phyloP scores from a whole-genome alignment of 2,888 invertebrate species.

The Cetonia aurata region DNA sequence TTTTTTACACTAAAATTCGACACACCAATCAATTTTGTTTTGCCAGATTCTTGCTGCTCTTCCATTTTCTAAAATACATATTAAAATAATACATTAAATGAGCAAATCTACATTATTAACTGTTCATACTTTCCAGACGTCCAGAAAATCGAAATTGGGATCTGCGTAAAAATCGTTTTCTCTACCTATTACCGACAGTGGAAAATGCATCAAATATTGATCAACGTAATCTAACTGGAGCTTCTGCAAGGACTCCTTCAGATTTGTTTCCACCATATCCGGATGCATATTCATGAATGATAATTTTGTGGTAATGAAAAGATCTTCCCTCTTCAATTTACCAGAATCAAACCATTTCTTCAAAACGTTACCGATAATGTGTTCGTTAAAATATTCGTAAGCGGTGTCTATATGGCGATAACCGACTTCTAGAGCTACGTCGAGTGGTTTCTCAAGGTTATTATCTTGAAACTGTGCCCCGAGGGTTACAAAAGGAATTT shows the following conservation, averaged over 20 bases:
- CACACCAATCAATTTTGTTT: slow-evolving; percentile 80
- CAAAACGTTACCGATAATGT: slow-evolving; percentile 77
- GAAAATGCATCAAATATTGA: slow-evolving; percentile 81
- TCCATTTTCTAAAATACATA: slow-evolving; percentile 12
- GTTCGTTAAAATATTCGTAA: slow-evolving; percentile 82
- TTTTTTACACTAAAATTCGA: slow-evolving; percentile 84
- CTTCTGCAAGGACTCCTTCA: slow-evolving; percentile 74
- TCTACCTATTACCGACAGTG: slow-evolving; percentile 75
- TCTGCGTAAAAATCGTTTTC: slow-evolving; percentile 74
- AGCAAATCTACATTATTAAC: too few relatives aligned
- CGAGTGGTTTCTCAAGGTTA: slow-evolving; percentile 71
- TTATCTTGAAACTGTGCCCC: slow-evolving; percentile 15
- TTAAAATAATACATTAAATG: not conserved
- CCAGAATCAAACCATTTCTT: slow-evolving; percentile 75
- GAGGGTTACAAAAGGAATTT: not conserved
- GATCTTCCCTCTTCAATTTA: slow-evolving; percentile 77
- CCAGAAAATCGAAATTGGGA: slow-evolving; percentile 74
- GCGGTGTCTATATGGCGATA: slow-evolving; percentile 84
- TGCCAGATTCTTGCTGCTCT: slow-evolving; percentile 3
- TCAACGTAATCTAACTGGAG: slow-evolving; percentile 82
- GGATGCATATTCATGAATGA: slow-evolving; percentile 69
- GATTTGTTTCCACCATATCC: slow-evolving; percentile 72
- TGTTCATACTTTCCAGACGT: slow-evolving; percentile 75
- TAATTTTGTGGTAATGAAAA: slow-evolving; percentile 84
- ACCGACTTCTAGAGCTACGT: slow-evolving; percentile 76